Conservation (phyloP, 2,888 invertebrate species). For the Gortyna flavago region DNA sequence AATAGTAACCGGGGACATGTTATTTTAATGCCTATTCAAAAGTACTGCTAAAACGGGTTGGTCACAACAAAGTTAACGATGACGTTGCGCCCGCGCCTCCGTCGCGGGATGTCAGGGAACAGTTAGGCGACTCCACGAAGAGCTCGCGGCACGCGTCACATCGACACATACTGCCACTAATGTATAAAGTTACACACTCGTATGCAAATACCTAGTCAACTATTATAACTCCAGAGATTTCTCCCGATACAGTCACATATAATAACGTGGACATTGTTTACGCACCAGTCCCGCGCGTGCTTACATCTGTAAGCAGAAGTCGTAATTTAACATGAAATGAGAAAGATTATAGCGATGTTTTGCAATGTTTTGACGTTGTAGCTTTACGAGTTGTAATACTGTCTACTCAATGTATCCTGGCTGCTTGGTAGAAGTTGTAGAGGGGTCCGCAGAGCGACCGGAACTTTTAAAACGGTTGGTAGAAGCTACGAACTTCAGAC, state of each 20-base stretch:
- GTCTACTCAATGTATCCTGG: slow-evolving; percentile 11
- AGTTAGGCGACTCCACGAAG: slow-evolving; percentile 52
- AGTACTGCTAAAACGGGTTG: slow-evolving; percentile 58
- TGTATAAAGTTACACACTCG: slow-evolving; percentile 63
- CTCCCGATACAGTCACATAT: slow-evolving; percentile 51
- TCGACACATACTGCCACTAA: slow-evolving; percentile 37
- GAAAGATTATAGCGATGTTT: slow-evolving; percentile 47
- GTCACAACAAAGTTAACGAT: slow-evolving; percentile 58
- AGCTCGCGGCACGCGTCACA: slow-evolving; percentile 48
- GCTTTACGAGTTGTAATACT: slow-evolving; percentile 27
- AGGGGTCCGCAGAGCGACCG: neutral
- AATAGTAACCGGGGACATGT: slow-evolving; percentile 19
- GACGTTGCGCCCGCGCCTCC: slow-evolving; percentile 39
- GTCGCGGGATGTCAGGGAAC: slow-evolving; percentile 49
- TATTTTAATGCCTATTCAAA: slow-evolving; percentile 48
- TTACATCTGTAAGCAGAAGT: slow-evolving; percentile 36
- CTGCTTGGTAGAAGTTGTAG: slow-evolving; percentile 1
- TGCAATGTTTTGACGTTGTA: slow-evolving; percentile 37
- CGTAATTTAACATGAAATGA: slow-evolving; percentile 49
- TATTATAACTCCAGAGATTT: slow-evolving; percentile 60
- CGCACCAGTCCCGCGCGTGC: slow-evolving; percentile 33
- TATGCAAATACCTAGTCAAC: slow-evolving; percentile 52
- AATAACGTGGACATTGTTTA: slow-evolving; percentile 56
- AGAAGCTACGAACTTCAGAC: neutral
- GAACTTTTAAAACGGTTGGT: slow-evolving; percentile 7